These are phyloP conservation scores for Acrobasis repandana DNA, from an alignment of 2,888 invertebrate species.

Conservation along the genomic window DNA sequence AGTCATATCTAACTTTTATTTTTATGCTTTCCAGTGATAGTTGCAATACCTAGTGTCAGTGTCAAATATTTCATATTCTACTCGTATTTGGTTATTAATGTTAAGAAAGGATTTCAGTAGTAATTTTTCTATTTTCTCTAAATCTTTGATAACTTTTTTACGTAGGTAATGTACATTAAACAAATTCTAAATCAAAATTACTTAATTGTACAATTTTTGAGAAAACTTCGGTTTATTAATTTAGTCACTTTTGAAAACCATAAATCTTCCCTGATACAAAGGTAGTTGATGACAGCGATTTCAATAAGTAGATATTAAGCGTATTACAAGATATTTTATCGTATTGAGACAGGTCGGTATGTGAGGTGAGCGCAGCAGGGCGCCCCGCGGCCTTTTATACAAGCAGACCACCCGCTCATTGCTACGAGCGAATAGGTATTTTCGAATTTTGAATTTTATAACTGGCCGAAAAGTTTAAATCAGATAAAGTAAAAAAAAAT, in stretches of 20 bases:
- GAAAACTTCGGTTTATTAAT: background rate
- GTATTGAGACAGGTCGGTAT: conserved; percentile 51
- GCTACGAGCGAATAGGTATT: conserved; percentile 43
- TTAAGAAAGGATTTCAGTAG: too few species aligned
- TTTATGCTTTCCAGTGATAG: background rate
- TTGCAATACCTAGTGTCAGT: background rate
- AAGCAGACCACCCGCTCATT: conserved; percentile 62
- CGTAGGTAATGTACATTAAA: too few species aligned
- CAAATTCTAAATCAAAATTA: too few species aligned
- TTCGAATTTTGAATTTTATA: conserved; percentile 28
- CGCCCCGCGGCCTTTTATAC: conserved; percentile 49
- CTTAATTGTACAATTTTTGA: background rate
- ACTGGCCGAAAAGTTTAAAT: conserved; percentile 16
- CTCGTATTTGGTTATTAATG: too few species aligned
- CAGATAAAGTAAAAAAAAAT: conserved; percentile 9
- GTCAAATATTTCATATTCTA: background rate
- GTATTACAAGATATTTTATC: conserved; percentile 47
- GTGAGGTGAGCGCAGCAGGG: conserved; percentile 57
- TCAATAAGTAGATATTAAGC: conserved; percentile 32
- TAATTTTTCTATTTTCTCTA: too few species aligned
- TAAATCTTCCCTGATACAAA: conserved; percentile 29
- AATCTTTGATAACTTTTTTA: too few species aligned
- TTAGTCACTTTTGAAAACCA: conserved; percentile 8
- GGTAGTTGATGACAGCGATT: conserved; percentile 39
- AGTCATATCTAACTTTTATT: background rate